A percentile compares a stretch with the other conserved stretches of the same genome.
Conservation (phyloP, 2,888 invertebrate species). For the Neoaliturus tenellus region DNA sequence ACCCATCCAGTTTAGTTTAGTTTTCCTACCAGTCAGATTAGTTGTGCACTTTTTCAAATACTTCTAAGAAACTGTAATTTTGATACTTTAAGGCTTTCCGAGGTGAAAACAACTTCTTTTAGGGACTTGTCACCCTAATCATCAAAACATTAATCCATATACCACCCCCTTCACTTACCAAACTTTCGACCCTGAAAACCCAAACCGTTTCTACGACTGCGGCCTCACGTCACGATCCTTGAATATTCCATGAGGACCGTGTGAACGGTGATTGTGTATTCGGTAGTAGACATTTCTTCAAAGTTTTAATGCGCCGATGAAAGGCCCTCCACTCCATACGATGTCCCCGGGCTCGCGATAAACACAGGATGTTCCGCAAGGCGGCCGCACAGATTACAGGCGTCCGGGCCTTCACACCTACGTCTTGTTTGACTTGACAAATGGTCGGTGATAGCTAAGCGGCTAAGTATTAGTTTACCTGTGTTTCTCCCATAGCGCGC, state of each 20-base stretch:
- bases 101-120: too few species aligned
- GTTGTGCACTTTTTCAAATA: too few species aligned
- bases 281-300: constrained; percentile 34
- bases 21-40: too few species aligned
- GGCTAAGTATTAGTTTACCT: constrained; percentile 10
- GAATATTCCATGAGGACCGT: constrained; percentile 23
- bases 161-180: too few species aligned
- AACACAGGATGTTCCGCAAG: constrained; percentile 9
- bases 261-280: background rate
- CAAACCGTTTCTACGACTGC: background rate
- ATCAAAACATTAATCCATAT: too few species aligned
- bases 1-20: too few species aligned
- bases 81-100: too few species aligned
- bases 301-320: constrained; percentile 11
- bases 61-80: too few species aligned
- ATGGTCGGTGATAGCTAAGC: background rate
- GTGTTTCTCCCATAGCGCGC: constrained; percentile 10
- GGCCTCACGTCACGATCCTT: background rate
- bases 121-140: too few species aligned
- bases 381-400: background rate
- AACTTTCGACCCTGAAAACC: too few species aligned
- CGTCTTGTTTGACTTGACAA: constrained; percentile 28
- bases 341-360: background rate
- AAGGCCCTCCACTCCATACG: background rate
- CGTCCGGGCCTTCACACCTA: background rate